phyloP scores from a whole-genome alignment of 2,888 invertebrate species.

The Corythucha ciliata region DNA sequence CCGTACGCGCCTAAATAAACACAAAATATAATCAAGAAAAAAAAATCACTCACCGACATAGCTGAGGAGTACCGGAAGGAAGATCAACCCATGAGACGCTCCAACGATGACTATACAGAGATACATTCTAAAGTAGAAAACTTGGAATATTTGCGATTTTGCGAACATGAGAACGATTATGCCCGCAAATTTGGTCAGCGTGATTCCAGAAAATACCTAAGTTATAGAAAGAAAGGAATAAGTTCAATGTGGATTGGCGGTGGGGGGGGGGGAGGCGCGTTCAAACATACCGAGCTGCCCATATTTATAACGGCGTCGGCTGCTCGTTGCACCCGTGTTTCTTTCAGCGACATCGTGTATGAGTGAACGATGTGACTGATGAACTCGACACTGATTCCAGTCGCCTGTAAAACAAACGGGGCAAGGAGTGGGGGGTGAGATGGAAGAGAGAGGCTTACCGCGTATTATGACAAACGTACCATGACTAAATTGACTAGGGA shows the following conservation, averaged over 20 bases:
- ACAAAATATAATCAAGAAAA: no score
- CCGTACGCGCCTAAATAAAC: no score
- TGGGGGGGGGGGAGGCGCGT: no score
- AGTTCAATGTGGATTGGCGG: background rate
- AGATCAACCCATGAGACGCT: constrained; percentile 92
- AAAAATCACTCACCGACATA: constrained; percentile 70
- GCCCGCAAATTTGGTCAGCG: constrained; percentile 94
- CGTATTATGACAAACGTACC: constrained; percentile 45
- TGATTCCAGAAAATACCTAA: constrained; percentile 87
- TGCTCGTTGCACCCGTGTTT: constrained; percentile 63
- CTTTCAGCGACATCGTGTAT: constrained; percentile 70
- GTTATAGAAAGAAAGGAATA: constrained; percentile 26
- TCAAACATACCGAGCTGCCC: constrained; percentile 72
- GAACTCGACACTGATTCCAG: constrained; percentile 97
- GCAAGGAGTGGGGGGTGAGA: background rate
- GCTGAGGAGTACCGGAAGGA: constrained; percentile 93
- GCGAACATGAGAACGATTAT: constrained; percentile 94
- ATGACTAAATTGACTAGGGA: constrained; percentile 94
- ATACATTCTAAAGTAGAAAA: constrained; percentile 96
- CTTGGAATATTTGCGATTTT: constrained; percentile 92
- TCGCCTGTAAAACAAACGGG: constrained; percentile 54
- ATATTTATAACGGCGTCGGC: constrained; percentile 76
- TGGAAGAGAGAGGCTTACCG: constrained; percentile 1
- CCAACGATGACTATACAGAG: constrained; percentile 94
- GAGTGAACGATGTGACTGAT: constrained; percentile 94